Evolutionary conservation across 2,113 vertebrate genomes (phyloP), one percentile per base, ranked within the genome.

Genomic region (Psilopsiagon aymara): DNA sequence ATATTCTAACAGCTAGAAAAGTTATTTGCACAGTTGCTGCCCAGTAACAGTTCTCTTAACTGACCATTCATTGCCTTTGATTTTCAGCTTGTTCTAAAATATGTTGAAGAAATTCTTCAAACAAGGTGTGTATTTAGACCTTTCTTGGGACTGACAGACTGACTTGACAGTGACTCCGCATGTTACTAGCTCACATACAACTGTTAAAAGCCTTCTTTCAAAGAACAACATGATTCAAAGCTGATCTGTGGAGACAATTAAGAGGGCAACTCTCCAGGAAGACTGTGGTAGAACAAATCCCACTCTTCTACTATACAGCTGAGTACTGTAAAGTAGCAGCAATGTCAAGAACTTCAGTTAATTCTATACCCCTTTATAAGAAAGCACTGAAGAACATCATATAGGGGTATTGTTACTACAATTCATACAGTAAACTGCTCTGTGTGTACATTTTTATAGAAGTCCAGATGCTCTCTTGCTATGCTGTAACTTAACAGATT

Each of bases 201-300:
- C 25, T 88, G 62, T 63, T 82, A n/a, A 11, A 44, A 90, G 52
- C 43, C 59, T 59, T 55, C 46, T 47, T 86, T 49, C 55, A 55
- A 70, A 81, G 23, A 90, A 75, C 55, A 84, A 27, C 35, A 16
- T 6, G 12, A 59, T 49, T 89, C 80, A 73, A 37, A 76, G 49
- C 66, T 79, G 49, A 71, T 35, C 66, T 84, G 62, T 6, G 2
- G 39, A 73, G 73, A 82, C 33, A 79, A 67, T 29, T 86, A 67
- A 79, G 44, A 87, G 77, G 90, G 83, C 88, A 94, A 63, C 81
- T 87, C 77, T 89, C 25, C 73, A 82, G 95, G 94, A 97, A 93
- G 88, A 95, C 90, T 82, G 49, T 1, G 31, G 83, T 10, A 81
- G 55, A 73, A 78, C 60, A 89, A 90, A 95, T 82, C 52, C 66